Evolutionary conservation across 1,140 invertebrate species (phyloP).

Genomic region (Pygmarrhopalites habei): DNA sequence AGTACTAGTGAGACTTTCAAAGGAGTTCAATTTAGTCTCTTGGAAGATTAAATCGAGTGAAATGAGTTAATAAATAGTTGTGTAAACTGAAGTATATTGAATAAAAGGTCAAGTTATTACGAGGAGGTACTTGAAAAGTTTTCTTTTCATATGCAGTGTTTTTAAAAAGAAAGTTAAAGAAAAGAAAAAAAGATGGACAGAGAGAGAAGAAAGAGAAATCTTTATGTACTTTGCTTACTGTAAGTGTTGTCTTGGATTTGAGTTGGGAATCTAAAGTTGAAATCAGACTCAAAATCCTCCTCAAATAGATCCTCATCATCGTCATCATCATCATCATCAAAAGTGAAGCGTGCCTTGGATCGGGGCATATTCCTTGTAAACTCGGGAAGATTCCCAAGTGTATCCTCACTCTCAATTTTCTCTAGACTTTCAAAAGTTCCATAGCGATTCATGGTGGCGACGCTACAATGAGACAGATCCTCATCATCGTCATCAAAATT

Average conservation of each 20-base stretch:
- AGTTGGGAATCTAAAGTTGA: constrained; percentile 36
- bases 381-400: constrained; percentile 12
- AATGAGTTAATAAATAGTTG: no score
- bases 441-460: constrained; percentile 36
- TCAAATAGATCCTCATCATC: constrained; percentile 36
- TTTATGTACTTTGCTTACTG: no score
- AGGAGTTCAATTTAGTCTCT: no score
- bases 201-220: no score
- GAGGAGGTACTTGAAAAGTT: no score
- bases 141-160: no score
- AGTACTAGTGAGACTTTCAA: no score
- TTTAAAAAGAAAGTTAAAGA: no score
- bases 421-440: constrained; percentile 38
- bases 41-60: no score
- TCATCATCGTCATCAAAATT: constrained; percentile 34
- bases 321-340: constrained; percentile 36
- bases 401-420: constrained; percentile 32
- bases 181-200: no score
- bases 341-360: constrained; percentile 34
- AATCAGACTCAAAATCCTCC: constrained; percentile 38
- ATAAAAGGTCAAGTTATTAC: no score
- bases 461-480: constrained; percentile 32
- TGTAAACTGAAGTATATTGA: no score
- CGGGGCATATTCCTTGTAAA: constrained; percentile 22
- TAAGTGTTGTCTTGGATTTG: constrained; percentile 39